A percentile compares a stretch with the other conserved stretches of the same genome.
Evolutionary conservation across 2,113 vertebrate species (phyloP).

Genomic region (Alaudala cheleensis): DNA sequence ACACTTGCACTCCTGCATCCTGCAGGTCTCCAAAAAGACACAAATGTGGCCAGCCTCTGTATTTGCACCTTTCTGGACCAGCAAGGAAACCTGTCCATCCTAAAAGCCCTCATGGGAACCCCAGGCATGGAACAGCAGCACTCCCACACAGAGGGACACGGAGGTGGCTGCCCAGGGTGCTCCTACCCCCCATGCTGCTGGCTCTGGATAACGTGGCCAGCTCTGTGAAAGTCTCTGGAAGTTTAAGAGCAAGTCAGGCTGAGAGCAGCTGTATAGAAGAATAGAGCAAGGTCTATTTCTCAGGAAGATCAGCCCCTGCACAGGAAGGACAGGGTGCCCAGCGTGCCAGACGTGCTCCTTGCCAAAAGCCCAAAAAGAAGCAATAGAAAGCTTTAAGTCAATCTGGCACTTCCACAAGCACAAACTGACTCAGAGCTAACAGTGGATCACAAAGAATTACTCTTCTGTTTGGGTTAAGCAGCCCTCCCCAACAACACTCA

Average conservation of each 20-base stretch:
- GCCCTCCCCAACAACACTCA: neutral
- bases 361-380: slow-evolving; percentile 35
- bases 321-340: slow-evolving; percentile 29
- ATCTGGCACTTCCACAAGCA: slow-evolving; percentile 16
- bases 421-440: slow-evolving; percentile 5
- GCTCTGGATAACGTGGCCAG: neutral
- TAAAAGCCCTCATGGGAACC: accelerated
- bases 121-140: neutral
- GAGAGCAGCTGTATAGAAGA: neutral
- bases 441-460: neutral
- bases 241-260: neutral
- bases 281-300: slow-evolving; percentile 26
- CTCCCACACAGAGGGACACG: accelerated
- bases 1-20: neutral
- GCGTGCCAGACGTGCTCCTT: neutral
- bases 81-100: neutral
- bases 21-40: neutral
- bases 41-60: neutral
- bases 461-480: slow-evolving; percentile 1
- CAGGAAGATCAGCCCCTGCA: slow-evolving; percentile 37
- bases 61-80: neutral
- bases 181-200: neutral
- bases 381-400: slow-evolving; percentile 16
- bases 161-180: neutral
- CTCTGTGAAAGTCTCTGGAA: neutral